phyloP scores from a whole-genome alignment of 2,888 invertebrate genomes.

The Cremastinae sp. region DNA sequence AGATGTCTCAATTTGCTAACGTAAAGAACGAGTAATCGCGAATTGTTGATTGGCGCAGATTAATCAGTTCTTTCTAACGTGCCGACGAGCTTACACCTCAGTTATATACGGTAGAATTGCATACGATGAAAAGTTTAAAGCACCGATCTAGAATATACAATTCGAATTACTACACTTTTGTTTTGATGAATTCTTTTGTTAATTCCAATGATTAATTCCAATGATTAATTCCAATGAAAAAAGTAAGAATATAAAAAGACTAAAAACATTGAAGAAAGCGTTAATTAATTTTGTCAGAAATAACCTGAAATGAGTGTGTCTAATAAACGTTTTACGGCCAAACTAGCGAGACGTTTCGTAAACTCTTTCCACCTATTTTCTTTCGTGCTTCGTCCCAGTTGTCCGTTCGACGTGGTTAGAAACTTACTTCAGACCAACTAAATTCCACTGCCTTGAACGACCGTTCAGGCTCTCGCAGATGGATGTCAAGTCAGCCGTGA shows the following conservation, averaged over 20 bases:
- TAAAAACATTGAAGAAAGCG: conserved; percentile 42
- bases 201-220: too few relatives aligned
- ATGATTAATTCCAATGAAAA: too few relatives aligned
- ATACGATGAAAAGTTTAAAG: too few relatives aligned
- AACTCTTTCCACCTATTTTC: conserved; percentile 55
- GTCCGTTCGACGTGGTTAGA: conserved; percentile 58
- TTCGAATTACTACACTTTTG: too few relatives aligned
- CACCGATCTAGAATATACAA: too few relatives aligned
- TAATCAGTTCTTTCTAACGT: too few relatives aligned
- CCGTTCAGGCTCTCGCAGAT: conserved; percentile 25
- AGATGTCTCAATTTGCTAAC: neutral
- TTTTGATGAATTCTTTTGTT: too few relatives aligned
- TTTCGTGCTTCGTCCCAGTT: conserved; percentile 49
- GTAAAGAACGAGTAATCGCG: conserved; percentile 19
- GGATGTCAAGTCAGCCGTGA: conserved; percentile 15
- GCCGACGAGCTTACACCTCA: neutral
- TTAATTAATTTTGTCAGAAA: conserved; percentile 76
- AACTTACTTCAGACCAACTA: conserved; percentile 21
- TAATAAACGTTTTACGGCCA: conserved; percentile 77
- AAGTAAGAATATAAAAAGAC: conserved; percentile 1
- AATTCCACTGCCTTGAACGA: conserved; percentile 23
- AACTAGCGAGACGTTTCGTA: conserved; percentile 76
- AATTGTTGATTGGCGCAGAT: neutral
- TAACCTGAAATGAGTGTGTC: conserved; percentile 71
- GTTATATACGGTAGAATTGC: conserved; percentile 15